Evolutionary conservation across 2,113 vertebrate genomes (phyloP).

Genomic region (Sakesphorus luctuosus): DNA sequence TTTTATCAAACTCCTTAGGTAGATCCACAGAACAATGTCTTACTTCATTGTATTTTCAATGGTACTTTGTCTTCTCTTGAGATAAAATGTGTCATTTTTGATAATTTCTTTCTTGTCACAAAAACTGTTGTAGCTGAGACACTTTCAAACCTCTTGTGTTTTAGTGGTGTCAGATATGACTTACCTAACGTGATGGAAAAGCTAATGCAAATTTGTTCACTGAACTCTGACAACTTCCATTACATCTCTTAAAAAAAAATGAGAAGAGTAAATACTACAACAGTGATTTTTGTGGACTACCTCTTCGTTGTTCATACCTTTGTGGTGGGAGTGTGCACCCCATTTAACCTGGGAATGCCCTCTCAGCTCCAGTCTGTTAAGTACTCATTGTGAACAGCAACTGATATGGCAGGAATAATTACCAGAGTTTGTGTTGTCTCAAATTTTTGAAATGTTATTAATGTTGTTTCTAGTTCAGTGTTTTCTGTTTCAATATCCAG

Average conservation of each 20-base stretch:
- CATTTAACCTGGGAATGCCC: not conserved
- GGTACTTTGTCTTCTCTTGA: not conserved
- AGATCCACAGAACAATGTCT: not conserved
- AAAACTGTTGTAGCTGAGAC: not conserved
- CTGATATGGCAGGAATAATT: not conserved
- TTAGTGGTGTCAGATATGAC: not conserved
- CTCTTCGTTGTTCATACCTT: not conserved
- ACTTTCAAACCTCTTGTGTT: not conserved
- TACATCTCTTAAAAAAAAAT: not conserved
- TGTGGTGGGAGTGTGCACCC: not conserved
- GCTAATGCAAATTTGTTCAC: not conserved
- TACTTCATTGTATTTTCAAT: not conserved
- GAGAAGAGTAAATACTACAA: not conserved
- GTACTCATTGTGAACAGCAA: not conserved
- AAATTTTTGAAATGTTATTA: not conserved
- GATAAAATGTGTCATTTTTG: not conserved
- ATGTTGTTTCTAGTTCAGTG: not conserved
- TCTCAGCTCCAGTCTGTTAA: not conserved
- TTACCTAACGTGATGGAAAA: not conserved
- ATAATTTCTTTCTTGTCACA: conserved; percentile 1
- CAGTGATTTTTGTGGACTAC: not conserved
- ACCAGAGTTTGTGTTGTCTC: not conserved
- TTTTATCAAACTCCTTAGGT: not conserved
- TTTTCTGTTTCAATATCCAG: not conserved
- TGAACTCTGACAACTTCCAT: conserved; percentile 27